Conservation (phyloP, 2,113 vertebrate species). For the Vulpes lagopus region DNA sequence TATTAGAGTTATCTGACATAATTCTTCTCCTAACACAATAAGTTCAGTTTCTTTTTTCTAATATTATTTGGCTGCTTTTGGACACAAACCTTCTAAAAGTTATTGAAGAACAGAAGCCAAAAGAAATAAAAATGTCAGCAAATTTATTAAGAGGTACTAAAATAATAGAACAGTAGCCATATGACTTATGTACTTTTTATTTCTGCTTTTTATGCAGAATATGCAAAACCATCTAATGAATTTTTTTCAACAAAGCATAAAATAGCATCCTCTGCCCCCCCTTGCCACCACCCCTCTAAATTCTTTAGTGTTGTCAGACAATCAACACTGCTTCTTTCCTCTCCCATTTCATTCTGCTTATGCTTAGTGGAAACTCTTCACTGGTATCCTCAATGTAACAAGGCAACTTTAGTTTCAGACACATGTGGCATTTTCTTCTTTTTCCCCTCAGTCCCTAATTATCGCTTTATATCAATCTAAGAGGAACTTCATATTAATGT, state of each 20-base stretch:
- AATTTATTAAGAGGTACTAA: background rate
- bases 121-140: background rate
- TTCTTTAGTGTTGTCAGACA: background rate
- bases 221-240: background rate
- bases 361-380: background rate
- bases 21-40: slow-evolving; percentile 26
- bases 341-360: background rate
- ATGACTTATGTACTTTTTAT: background rate
- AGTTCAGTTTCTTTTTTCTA: background rate
- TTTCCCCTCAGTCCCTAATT: slow-evolving; percentile 53
- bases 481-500: slow-evolving; percentile 23
- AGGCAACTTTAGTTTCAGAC: slow-evolving; percentile 25
- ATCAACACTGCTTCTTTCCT: background rate
- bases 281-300: background rate
- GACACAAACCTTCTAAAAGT: slow-evolving; percentile 23
- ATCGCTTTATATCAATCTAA: background rate
- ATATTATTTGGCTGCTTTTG: background rate
- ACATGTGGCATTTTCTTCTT: slow-evolving; percentile 36
- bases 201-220: slow-evolving; percentile 34
- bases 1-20: slow-evolving; percentile 14
- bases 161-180: background rate
- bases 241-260: background rate
- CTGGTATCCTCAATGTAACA: background rate
- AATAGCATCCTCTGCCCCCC: background rate
- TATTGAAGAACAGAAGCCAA: slow-evolving; percentile 10